A percentile compares a stretch with the other conserved stretches of the same genome.
Conservation (phyloP, 2,113 vertebrate species). For the Lasiurus borealis region DNA sequence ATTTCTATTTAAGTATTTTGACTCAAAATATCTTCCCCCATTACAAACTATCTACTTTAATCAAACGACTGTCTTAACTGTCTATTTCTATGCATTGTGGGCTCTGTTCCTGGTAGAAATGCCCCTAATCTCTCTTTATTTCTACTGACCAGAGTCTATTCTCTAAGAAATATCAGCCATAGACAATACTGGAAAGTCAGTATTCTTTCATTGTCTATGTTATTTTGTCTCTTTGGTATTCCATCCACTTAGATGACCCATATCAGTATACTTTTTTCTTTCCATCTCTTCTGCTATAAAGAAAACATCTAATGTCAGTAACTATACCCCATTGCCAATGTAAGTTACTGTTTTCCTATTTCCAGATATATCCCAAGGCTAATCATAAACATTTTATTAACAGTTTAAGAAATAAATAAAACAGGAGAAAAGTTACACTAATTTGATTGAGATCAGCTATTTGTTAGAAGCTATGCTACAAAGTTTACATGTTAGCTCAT, state of each 20-base stretch:
- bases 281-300: not conserved
- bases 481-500: not conserved
- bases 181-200: not conserved
- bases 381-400: not conserved
- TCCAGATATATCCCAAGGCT: not conserved
- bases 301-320: not conserved
- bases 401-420: not conserved
- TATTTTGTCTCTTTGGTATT: not conserved
- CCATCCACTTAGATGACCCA: not conserved
- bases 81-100: not conserved
- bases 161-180: not conserved
- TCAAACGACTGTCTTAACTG: not conserved
- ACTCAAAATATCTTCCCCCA: not conserved
- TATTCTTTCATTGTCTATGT: not conserved
- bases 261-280: not conserved
- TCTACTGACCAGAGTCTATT: not conserved
- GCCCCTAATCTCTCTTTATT: not conserved
- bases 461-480: not conserved
- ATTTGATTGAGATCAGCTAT: not conserved
- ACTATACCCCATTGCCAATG: not conserved
- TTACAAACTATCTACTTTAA: not conserved
- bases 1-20: not conserved
- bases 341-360: slow-evolving; percentile 1
- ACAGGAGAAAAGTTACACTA: not conserved
- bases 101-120: not conserved